Evolutionary conservation across 2,113 vertebrate species (phyloP).

Genomic region (Oryzias woworae): DNA sequence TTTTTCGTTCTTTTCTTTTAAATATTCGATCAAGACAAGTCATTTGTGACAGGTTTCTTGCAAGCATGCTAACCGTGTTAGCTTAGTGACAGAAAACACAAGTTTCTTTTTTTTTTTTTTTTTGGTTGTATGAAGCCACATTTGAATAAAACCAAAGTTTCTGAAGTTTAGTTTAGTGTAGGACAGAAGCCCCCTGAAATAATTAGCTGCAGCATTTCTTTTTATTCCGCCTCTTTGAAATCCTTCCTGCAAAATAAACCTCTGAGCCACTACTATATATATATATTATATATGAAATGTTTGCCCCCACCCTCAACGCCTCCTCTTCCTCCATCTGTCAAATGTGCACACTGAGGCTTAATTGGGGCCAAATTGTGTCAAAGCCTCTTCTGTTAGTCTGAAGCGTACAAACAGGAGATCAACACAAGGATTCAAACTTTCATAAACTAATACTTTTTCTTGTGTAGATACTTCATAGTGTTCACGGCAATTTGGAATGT

Average conservation of each 20-base stretch:
- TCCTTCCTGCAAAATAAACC: constrained; percentile 58
- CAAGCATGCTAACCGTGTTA: too few species aligned
- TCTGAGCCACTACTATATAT: constrained; percentile 51
- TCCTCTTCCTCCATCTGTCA: constrained; percentile 55
- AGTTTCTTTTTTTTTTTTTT: too few species aligned
- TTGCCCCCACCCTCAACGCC: constrained; percentile 42
- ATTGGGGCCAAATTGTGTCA: constrained; percentile 72
- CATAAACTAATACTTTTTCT: constrained; percentile 36
- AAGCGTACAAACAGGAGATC: constrained; percentile 46
- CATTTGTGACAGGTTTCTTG: too few species aligned
- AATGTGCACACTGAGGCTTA: constrained; percentile 61
- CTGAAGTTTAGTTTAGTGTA: constrained; percentile 3
- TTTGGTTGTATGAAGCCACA: too few species aligned
- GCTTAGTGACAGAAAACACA: too few species aligned
- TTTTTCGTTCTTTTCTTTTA: too few species aligned
- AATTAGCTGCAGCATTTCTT: too few species aligned
- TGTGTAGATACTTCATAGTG: constrained; percentile 12
- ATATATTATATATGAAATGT: constrained; percentile 49
- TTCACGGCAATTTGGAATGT: not conserved
- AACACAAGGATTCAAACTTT: constrained; percentile 47
- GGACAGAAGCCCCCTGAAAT: constrained; percentile 21
- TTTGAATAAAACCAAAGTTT: too few species aligned
- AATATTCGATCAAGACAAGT: too few species aligned
- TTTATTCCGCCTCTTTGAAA: constrained; percentile 52
- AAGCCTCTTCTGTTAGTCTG: constrained; percentile 45